These are phyloP conservation scores for Oxygymnocypris stewartii DNA, from an alignment of 2,113 vertebrate species.

Conservation along the genomic window DNA sequence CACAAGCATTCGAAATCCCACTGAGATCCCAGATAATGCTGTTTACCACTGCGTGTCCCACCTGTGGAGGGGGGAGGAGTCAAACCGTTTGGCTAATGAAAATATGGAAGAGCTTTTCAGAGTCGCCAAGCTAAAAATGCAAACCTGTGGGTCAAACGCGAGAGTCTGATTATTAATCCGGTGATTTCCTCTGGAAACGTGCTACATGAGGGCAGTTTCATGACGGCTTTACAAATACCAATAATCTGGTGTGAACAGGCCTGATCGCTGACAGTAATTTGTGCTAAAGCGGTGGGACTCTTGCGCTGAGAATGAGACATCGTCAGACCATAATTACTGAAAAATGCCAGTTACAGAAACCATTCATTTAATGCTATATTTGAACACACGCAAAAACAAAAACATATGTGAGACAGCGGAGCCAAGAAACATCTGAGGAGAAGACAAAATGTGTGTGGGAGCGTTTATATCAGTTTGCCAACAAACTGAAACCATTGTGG, in stretches of 20 bases:
- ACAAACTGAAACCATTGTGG: constrained; percentile 1
- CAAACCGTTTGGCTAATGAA: constrained; percentile 75
- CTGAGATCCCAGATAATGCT: constrained; percentile 76
- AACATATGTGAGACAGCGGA: constrained; percentile 46
- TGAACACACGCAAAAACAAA: constrained; percentile 68
- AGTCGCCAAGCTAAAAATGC: constrained; percentile 61
- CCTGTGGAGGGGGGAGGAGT: constrained; percentile 57
- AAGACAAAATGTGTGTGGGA: constrained; percentile 14
- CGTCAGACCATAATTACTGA: constrained; percentile 77
- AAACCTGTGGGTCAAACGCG: constrained; percentile 35
- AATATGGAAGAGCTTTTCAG: constrained; percentile 64
- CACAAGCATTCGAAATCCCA: constrained; percentile 74
- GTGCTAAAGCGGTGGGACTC: constrained; percentile 62
- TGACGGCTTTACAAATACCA: constrained; percentile 61
- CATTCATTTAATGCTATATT: constrained; percentile 76
- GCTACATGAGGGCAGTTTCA: constrained; percentile 55
- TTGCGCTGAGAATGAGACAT: constrained; percentile 66
- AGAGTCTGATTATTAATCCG: background rate
- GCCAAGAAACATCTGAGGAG: constrained; percentile 4
- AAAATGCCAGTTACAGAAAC: constrained; percentile 75
- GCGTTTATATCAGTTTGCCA: background rate
- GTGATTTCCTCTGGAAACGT: constrained; percentile 35
- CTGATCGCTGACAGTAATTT: constrained; percentile 77
- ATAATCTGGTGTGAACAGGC: constrained; percentile 75
- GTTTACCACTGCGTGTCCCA: constrained; percentile 65